Base-by-base conservation (phyloP, 2,113 vertebrate species). In the Ramphastos sulfuratus region DNA sequence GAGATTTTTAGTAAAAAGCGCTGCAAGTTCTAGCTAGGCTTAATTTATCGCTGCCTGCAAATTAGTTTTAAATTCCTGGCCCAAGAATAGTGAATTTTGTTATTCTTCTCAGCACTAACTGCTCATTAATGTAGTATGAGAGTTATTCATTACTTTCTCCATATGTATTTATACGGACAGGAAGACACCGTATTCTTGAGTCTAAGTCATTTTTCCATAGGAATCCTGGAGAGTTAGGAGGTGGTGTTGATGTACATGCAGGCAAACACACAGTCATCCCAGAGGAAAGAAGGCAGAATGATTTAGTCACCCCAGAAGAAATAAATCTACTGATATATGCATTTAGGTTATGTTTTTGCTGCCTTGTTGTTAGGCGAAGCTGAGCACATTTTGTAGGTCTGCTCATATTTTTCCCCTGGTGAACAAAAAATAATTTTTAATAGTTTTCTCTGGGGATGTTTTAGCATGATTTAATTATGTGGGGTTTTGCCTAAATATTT, bases 151-250 rank as follows among this genome's bases (percentile, higher is more conserved):
- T 9, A 5, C 33, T 80, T 95, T 90, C 79, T 76, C 52, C 10
- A 5, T 77, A 10, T 78, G 30, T 78, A 65, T 85, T 94, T 86
- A 69, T 81, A 65, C 54, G 86, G 73, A 30, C 80, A 89, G 66
- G 63, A 93, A 82, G 58, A 78, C n/a, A 44, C 52, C 65, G 64
- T 93, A 87, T 59, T 77, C 71, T 64, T 31, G 67, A 77, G 52
- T 63, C 81, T 92, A 89, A 93, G 84, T 95, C 31, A 88, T 90
- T 89, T 93, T 95, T 90, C 81, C 83, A 33, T 86, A 83, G 65
- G 72, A 94, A 72, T 88, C 54, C 54, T 92, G 82, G 89, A 89
- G 89, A 89, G 89, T 35, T 9, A 37, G 37, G 37, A 37, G 87
- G 74, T 93, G 33, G 37, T 39, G 37, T 39, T 60, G 92, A 2